Evolutionary conservation across 2,797 vertebrate genomes (phyloP), one percentile per base, ranked within the genome.

Genomic region (Amphiprion clarkii): DNA sequence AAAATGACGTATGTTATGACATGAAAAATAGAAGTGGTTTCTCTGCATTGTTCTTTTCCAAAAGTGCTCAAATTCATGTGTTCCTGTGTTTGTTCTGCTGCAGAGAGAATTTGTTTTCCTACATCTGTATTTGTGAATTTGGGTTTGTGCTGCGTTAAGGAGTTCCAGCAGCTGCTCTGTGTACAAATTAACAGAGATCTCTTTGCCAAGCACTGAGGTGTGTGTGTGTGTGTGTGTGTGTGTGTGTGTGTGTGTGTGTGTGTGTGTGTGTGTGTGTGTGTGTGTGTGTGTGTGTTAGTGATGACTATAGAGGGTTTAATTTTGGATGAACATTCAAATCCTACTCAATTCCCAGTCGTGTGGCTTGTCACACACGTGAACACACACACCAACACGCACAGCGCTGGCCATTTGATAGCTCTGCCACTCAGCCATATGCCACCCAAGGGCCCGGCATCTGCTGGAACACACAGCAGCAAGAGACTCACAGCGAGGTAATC

Each of bases 371-470:
- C 58, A 81, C 61, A 74, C 63, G 49, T 19, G 12, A n/a, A 56
- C n/a, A 69, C 36, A 64, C 65, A 71, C 67, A 29, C 39, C 73
- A 40, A 62, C 48, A 23, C 56, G 58, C 72, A 61, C 39, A 67
- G 27, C 56, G 66, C 57, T 67, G 81, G 88, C 87, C 77, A 56
- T 91, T 91, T 92, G 84, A 87, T 90, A 76, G 89, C 88, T 80
- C 81, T 92, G 86, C 93, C 92, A 91, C 88, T 93, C 84, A 87
- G 81, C 93, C 84, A 93, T 92, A 79, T 92, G 92, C 89, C 74
- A 83, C 83, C 72, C 77, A 74, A 90, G 85, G 89, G 84, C 86
- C 81, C 94, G 78, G 76, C 92, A 93, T 93, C 93, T 93, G 66
- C 90, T 94, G 82, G 86, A 76, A 67, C 66, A 72, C 64, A 80